These are phyloP conservation scores for Prosopocoilus inquinatus DNA, from an alignment of 2,888 invertebrate species.

Conservation along the genomic window DNA sequence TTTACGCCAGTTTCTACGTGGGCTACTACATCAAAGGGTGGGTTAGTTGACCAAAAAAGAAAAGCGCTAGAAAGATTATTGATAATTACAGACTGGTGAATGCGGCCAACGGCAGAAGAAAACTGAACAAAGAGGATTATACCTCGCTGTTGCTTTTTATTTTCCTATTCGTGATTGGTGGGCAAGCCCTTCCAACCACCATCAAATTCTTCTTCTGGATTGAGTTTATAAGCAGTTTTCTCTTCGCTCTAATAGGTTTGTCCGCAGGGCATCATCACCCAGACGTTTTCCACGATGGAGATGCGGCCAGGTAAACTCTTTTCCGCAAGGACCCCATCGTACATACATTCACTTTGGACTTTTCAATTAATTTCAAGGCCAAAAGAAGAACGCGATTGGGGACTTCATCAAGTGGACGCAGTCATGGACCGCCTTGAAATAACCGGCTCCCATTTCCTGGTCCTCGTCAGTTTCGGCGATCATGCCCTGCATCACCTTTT, in stretches of 20 bases:
- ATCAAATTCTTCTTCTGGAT: constrained; percentile 63
- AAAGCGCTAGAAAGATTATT: background rate
- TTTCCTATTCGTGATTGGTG: constrained; percentile 48
- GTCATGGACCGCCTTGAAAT: constrained; percentile 70
- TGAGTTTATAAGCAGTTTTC: constrained; percentile 58
- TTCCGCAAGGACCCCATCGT: background rate
- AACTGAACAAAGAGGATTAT: constrained; percentile 39
- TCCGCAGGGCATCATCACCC: constrained; percentile 82
- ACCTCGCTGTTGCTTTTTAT: constrained; percentile 50
- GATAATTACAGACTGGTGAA: constrained; percentile 26
- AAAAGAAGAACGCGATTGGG: constrained; percentile 65
- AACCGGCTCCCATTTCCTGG: constrained; percentile 65
- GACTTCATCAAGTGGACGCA: constrained; percentile 73
- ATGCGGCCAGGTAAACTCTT: constrained; percentile 59
- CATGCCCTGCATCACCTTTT: constrained; percentile 81
- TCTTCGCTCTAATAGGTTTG: constrained; percentile 64
- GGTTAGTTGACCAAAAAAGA: constrained; percentile 6
- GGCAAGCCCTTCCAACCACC: constrained; percentile 39
- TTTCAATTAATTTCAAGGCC: constrained; percentile 50
- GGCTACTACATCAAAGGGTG: constrained; percentile 21
- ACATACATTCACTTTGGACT: background rate
- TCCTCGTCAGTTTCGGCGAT: constrained; percentile 73
- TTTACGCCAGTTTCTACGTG: constrained; percentile 22
- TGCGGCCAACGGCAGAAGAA: constrained; percentile 14
- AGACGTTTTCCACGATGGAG: constrained; percentile 77